Percentiles rank a stretch among this genome's conserved stretches.
Conservation (phyloP, 2,797 vertebrate genomes). For the Pterois miles region DNA sequence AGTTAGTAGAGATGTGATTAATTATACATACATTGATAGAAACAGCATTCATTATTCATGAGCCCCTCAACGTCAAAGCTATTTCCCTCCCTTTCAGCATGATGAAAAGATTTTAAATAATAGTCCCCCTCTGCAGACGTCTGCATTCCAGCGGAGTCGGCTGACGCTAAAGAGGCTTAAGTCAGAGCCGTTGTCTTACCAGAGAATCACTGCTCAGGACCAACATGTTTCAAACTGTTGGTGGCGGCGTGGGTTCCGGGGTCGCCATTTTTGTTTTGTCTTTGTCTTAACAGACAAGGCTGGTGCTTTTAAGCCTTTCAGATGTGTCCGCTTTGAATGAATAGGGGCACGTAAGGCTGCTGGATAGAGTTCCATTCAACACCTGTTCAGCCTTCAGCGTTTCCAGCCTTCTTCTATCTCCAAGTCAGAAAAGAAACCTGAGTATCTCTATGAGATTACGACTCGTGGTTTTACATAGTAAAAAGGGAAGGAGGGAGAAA, state of each 20-base stretch:
- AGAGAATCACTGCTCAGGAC: constrained; percentile 56
- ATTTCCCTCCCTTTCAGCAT: constrained; percentile 79
- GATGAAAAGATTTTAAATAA: constrained; percentile 87
- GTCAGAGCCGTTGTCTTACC: constrained; percentile 68
- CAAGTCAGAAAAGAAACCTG: constrained; percentile 50
- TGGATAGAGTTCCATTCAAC: constrained; percentile 62
- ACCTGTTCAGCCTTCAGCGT: constrained; percentile 66
- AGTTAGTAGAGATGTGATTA: constrained; percentile 83
- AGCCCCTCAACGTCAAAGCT: constrained; percentile 81
- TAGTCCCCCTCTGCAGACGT: constrained; percentile 76
- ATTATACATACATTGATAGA: constrained; percentile 89
- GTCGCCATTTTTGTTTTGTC: constrained; percentile 63
- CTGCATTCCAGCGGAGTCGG: constrained; percentile 76
- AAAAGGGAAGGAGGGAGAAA: constrained; percentile 39
- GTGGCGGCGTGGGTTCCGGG: constrained; percentile 57
- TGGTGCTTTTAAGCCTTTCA: constrained; percentile 64
- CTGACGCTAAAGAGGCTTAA: constrained; percentile 73
- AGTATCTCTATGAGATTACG: constrained; percentile 64
- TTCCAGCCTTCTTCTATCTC: constrained; percentile 40
- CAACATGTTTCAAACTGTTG: constrained; percentile 53
- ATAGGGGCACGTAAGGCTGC: constrained; percentile 25
- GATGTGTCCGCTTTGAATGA: constrained; percentile 49
- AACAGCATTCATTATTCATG: constrained; percentile 84
- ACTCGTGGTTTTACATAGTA: constrained; percentile 67
- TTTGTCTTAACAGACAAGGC: constrained; percentile 60